Base-by-base conservation (phyloP, 2,113 vertebrate genomes). In the Osmerus eperlanus region DNA sequence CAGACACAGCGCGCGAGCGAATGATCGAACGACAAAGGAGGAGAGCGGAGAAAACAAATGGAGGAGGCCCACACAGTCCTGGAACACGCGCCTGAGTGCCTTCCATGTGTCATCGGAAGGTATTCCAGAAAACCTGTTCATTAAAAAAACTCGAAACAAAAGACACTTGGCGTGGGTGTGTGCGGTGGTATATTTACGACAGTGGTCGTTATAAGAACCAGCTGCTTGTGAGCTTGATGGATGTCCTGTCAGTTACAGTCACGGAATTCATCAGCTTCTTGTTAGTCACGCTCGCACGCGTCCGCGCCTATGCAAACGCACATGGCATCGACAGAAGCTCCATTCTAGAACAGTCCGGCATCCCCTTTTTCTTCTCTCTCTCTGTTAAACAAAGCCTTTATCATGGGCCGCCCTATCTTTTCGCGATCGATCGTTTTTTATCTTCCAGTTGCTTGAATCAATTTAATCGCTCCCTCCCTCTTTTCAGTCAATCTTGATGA, bases 71-170 rank as follows among this genome's bases (percentile, higher is more conserved):
- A 41, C 75, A 80, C n/a, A 47, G 77, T 69, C 65, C 75, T 70
- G 81, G 61, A 83, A 83, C 70, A 67, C 58, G 56, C 58, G 62
- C 67, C 64, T 83, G 63, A 75, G 62, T 12, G 71, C 25, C 9
- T 61, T 61, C 23, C n/a, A 23, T 3, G 23, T 25, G 13, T 25
- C 23, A 28, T 4, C n/a, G 59, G 59, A 28, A 11, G 2, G 21
- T 19, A 58, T 23, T 41, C 36, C 7, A 6, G 36, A 41, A 41
- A 41, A 41, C 36, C 36, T 9, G 36, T 41, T 41, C 36, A 41
- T 41, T 32, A 41, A 41, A 9, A 41, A 41, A 41, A 41, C 5
- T 41, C 36, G 0, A 8, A 41, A 41, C 36, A 23, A 41, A 41
- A 41, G 36, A 41, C 6, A 9, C 6, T 41, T 1, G 8, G 6